Evolutionary conservation across 30 jellyfish, hydroid and myxozoan species (phyloP), one percentile per base, ranked within the genome.

Genomic region (Hydractinia symbiolongicarpus): DNA sequence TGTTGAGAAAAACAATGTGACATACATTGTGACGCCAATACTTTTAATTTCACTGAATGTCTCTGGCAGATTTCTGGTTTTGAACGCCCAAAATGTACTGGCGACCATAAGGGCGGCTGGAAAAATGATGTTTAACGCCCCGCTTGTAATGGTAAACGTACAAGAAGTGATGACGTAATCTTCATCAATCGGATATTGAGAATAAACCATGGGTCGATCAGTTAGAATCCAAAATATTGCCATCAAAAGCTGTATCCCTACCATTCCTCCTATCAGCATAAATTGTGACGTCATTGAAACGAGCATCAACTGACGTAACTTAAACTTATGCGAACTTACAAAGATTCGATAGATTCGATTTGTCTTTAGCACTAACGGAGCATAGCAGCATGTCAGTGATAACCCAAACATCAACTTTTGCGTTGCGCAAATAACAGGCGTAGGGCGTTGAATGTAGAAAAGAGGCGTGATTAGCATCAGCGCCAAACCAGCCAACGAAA

Each of bases 1-100:
- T 15, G 87, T 61, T 0, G 87, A 68, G 20, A 83, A 72, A 58
- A 94, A 88, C 66, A 95, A 86, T 16, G 96, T 88, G 53, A 88
- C 73, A 73, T 84, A 94, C 99, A 94, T 94, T 13, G 99, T 88
- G n/a, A 85, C 62, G 73, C 88, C 96, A 58, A 94, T 94, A 82
- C 96, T 88, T 66, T 76, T 86, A 14, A 93, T 88, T 69, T 94
- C 99, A 81, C 89, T 94, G 88, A 76, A 94, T 57, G 91, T 94
- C 44, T 94, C 84, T 0, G 99, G 99, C 21, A 88, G 85, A 19
- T 88, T 94, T 9, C 99, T 84, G 68, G 96, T 94, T 80, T 88
- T 88, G 86, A 84, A 94, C 69, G 99, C 96, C 84, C 62, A 94
- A 7, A 66, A 87, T 6, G 99, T 88, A 86, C 99, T 85, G 15